Base-by-base conservation (phyloP, 2,113 vertebrate genomes). In the Taxidea taxus region DNA sequence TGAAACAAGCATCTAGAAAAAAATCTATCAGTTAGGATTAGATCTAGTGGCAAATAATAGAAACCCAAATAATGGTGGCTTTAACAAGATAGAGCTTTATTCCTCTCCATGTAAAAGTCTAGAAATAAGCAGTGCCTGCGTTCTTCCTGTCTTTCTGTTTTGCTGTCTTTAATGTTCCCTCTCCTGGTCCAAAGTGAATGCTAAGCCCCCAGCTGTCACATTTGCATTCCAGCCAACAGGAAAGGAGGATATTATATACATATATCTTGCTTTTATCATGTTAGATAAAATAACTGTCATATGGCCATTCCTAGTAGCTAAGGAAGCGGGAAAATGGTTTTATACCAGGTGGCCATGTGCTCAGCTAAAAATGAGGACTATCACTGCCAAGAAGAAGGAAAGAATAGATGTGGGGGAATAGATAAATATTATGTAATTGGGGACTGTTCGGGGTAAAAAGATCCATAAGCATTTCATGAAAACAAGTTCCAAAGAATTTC, bases 291-390 rank as follows among this genome's bases (percentile, higher is more conserved):
- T 23, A 77, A 77, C 60, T 66, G 29, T 86, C 44, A 77, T 47
- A 66, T 29, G 74, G 44, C n/a, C 25, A 42, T 88, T 42, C 4
- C 11, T 89, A 95, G 78, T 37, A 91, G 56, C 34, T 88, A 39
- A 34, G 42, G 77, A 83, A 90, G 21, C 62, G 82, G 77, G 70
- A 91, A 92, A 85, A 92, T 96, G 44, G 81, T 42, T 95, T 97
- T 66, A 51, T 39, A 62, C 10, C 34, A 85, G 16, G 56, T 80
- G 56, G 68, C 27, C 64, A 44, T 13, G 9, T 90, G 37, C 27
- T n/a, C 44, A 88, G 44, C 39, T 91, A 47, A 85, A 93, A 72
- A 44, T 87, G 15, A 58, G 20, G 10, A 54, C 29, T 78, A 58
- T 13, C 15, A n/a, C 44, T 74, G 72, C 21, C n/a, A 90, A 39